phyloP scores from a whole-genome alignment of 2,888 invertebrate genomes.

The Spodoptera picta region DNA sequence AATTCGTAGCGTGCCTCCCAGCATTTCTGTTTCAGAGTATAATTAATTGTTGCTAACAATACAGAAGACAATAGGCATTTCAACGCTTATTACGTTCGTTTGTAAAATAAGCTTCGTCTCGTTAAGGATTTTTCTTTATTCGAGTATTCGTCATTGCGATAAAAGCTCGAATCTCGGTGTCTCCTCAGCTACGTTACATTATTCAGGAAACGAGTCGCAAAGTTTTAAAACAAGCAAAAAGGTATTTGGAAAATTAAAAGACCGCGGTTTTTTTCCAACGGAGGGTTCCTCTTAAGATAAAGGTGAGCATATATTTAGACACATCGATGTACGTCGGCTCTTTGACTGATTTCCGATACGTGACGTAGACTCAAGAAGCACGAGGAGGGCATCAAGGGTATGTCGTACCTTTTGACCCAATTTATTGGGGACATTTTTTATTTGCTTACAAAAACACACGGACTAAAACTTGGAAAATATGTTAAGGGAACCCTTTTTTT shows the following conservation, averaged over 20 bases:
- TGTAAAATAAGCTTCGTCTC: slow-evolving; percentile 36
- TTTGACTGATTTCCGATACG: slow-evolving; percentile 55
- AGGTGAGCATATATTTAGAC: slow-evolving; percentile 29
- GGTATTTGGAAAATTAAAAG: slow-evolving; percentile 43
- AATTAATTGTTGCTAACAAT: slow-evolving; percentile 1
- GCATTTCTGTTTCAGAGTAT: no score
- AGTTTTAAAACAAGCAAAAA: slow-evolving; percentile 43
- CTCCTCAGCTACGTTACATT: slow-evolving; percentile 31
- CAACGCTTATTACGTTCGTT: slow-evolving; percentile 38
- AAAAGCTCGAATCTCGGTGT: slow-evolving; percentile 45
- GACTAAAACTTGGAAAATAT: slow-evolving; percentile 40
- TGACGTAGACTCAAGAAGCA: slow-evolving; percentile 39
- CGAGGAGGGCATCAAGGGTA: slow-evolving; percentile 47
- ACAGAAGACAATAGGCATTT: slow-evolving; percentile 21
- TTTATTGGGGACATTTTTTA: slow-evolving; percentile 49
- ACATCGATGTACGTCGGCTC: slow-evolving; percentile 37
- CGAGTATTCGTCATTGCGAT: slow-evolving; percentile 44
- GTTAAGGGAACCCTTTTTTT: slow-evolving; percentile 25
- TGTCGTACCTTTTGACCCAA: slow-evolving; percentile 52
- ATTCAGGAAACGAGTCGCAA: slow-evolving; percentile 36
- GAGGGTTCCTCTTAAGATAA: slow-evolving; percentile 15
- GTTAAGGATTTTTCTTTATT: slow-evolving; percentile 36
- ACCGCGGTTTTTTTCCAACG: slow-evolving; percentile 16
- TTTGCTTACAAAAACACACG: slow-evolving; percentile 44
- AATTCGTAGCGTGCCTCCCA: not conserved